These are phyloP conservation scores for Hydrozoanthus gracilis DNA, from an alignment of 92 coral and sea anemone genomes.

Conservation along the genomic window DNA sequence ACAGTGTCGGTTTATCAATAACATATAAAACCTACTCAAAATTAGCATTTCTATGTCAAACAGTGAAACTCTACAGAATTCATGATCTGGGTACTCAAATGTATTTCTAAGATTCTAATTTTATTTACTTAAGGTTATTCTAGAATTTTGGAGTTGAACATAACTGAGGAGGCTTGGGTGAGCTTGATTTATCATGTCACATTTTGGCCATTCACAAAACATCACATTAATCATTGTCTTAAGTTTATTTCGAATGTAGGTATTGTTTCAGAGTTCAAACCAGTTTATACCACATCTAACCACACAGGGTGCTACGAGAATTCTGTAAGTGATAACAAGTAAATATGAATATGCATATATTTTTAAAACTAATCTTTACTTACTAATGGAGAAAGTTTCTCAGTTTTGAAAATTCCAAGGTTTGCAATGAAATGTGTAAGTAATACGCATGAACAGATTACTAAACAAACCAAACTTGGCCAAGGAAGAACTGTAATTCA, in stretches of 20 bases:
- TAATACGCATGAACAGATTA: conserved; percentile 46
- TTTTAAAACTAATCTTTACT: not conserved
- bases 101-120: no score
- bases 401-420: conserved; percentile 33
- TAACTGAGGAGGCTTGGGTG: no score
- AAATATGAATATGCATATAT: not conserved
- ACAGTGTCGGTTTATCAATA: no score
- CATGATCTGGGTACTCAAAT: no score
- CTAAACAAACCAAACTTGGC: conserved; percentile 93
- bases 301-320: not conserved
- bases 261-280: not conserved
- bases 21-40: no score
- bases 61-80: no score
- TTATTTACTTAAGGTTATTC: no score
- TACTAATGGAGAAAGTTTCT: conserved; percentile 38
- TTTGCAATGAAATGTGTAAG: conserved; percentile 18
- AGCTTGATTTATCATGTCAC: no score
- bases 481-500: conserved; percentile 74
- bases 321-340: no score
- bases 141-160: no score
- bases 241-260: not conserved
- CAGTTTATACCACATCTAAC: not conserved
- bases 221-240: not conserved
- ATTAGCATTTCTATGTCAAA: no score
- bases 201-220: not conserved